Base-by-base conservation (phyloP, 2,113 vertebrate genomes). In the Strix aluco region DNA sequence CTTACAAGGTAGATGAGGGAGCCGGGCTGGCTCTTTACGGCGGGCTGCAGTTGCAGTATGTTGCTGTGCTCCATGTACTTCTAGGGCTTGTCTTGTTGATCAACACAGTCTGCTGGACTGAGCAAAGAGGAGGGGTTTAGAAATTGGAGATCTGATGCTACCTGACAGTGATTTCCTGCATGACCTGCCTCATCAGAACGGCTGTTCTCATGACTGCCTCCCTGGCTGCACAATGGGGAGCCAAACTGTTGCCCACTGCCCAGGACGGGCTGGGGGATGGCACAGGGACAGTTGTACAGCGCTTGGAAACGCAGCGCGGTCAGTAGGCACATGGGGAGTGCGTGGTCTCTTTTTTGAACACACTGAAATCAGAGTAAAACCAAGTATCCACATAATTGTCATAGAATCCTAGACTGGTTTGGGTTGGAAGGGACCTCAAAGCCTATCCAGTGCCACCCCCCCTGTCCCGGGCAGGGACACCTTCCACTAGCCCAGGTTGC, bases 301-400 rank as follows among this genome's bases (percentile, higher is more conserved):
- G 6, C 44, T 15, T 4, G 58, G 40, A 34, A 58, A 36, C 4
- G 3, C 12, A 5, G 15, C 3, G 5, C 1, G 0, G 6, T 51
- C 1, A 1, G 51, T 22, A 11, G 54, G 27, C 10, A 36, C 44
- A 5, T 21, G 22, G 57, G 18, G 7, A 47, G 20, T 10, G 19
- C 8, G 20, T 47, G 46, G 17, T 46, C 55, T 47, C 9, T 17
- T 26, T 49, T 63, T 36, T 30, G 9, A 61, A 18, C 30, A 26
- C 4, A 0, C 17, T 5, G 11, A 46, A 65, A 44, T 29, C 2
- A 2, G 22, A 30, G 27, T 29, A 8, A 63, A 80, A 40, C 15
- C 46, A 46, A 40, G 27, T 22, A 30, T 42, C 7, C 19, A 5
- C 21, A 15, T 6, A 5, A 7, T 47, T 21, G 9, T 8, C 6